These are phyloP conservation scores for Leptopilina clavipes DNA, from an alignment of 1,140 invertebrate species.

Conservation along the genomic window DNA sequence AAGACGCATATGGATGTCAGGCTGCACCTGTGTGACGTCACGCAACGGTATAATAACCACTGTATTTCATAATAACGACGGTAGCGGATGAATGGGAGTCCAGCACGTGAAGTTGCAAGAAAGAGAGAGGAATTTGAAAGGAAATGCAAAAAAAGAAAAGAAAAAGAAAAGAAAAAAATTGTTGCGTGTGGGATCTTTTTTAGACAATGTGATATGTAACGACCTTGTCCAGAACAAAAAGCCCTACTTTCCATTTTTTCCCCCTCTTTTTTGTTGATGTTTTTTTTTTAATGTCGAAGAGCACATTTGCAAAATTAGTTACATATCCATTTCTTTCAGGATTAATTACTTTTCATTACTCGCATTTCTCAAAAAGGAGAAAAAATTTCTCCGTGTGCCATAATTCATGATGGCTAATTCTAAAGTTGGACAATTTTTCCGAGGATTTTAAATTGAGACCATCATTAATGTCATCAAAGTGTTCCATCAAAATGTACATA, in stretches of 20 bases:
- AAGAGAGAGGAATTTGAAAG: slow-evolving; percentile 24
- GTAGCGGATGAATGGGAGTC: slow-evolving; percentile 55
- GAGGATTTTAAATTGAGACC: too few relatives aligned
- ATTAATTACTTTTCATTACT: too few relatives aligned
- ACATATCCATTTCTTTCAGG: too few relatives aligned
- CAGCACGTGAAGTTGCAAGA: slow-evolving; percentile 30
- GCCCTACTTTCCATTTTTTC: slow-evolving; percentile 13
- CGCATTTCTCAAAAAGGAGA: too few relatives aligned
- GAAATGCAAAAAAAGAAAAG: slow-evolving; percentile 16
- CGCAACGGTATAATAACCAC: slow-evolving; percentile 55
- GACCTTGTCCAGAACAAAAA: slow-evolving; percentile 14
- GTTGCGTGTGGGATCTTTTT: slow-evolving; percentile 24
- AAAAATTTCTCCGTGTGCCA: too few relatives aligned
- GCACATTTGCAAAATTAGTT: slow-evolving; percentile 18
- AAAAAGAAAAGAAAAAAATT: slow-evolving; percentile 21
- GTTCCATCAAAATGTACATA: too few relatives aligned
- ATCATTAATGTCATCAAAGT: too few relatives aligned
- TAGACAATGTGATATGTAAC: not conserved
- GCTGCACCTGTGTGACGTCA: slow-evolving; percentile 58
- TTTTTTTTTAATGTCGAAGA: slow-evolving; percentile 4
- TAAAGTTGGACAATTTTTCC: too few relatives aligned
- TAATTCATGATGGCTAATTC: not conserved
- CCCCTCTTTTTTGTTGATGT: not conserved
- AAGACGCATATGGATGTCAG: slow-evolving; percentile 50
- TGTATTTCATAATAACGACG: slow-evolving; percentile 55